Evolutionary conservation across 2,888 invertebrate species (phyloP), one percentile per base, ranked within the genome.

Genomic region (Meta bourneti): DNA sequence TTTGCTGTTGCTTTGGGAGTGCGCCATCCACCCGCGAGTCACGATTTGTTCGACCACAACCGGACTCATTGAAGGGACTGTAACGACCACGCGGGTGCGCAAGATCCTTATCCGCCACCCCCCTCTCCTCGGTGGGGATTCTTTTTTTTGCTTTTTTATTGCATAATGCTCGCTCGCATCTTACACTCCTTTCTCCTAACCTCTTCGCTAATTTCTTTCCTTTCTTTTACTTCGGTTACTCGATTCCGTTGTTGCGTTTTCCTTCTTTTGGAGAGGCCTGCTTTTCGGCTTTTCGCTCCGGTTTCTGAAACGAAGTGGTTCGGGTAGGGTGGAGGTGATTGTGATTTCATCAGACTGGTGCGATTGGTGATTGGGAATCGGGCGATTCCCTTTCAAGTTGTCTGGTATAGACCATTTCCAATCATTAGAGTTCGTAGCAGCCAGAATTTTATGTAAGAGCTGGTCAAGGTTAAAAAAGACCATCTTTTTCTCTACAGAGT

Each of bases 41-140:
- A 91, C 91, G 91, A 91, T 81, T 81, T 86, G 86, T 86, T 69
- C 74, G 90, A 74, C 82, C 91, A 71, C 91, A 91, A 91, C 91
- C 91, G 91, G 91, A 91, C 91, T 20, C 80, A 85, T 72, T 71
- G 74, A 74, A 61, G 72, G 77, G 79, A 51, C 16, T 54, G 34
- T 85, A 85, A 90, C 72, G 79, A 85, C 61, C 72, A 81, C 90
- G 90, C 90, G 90, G 34, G 34, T 34, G 34, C 81, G 86, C 81
- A 19, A 90, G 91, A 91, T 91, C 71, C 78, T 91, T 91, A 91
- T 91, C 91, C 83, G 83, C 20, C 51, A 20, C 52, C 85, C 49
- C 82, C 49, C 70, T 34, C 70, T 49, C 49, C 19, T 49, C 70
- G 49, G 49, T 7, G 51, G 61, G 34, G 19, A 69, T 69, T n/a